Evolutionary conservation across 2,113 vertebrate genomes (phyloP), one percentile per base, ranked within the genome.

Genomic region (Aspidoscelis tigris): DNA sequence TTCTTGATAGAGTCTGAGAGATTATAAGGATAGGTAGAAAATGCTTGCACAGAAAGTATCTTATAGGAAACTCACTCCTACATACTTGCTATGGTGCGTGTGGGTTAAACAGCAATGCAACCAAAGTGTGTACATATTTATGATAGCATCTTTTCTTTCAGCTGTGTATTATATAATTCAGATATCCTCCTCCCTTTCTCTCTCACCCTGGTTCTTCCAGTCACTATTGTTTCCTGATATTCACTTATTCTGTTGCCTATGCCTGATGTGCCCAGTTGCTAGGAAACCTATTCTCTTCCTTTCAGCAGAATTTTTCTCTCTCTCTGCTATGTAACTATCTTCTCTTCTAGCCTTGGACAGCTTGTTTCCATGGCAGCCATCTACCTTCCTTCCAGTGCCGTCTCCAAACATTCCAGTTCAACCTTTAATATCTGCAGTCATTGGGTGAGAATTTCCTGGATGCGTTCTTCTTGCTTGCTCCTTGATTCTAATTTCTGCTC

Each of bases 291-390:
- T 78, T 76, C 50, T 55, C 73, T 76, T 77, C 66, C n/a, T 64
- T 53, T 66, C 33, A 43, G 26, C 64, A 5, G 24, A 68, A 73
- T 53, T 66, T 66, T 16, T 76, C 43, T 73, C 33, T 26, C 47
- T 55, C 0, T 33, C 61, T 44, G 11, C 83, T 66, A 65, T 71
- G 69, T 74, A 58, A 78, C 66, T 74, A 81, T 81, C 58, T 81
- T 72, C 44, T 68, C 76, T 79, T 83, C 61, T 47, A 26, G 64
- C 81, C 81, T 74, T 75, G 76, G 76, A 70, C 70, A 79, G 69
- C 81, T 83, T 81, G 86, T 88, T 88, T 55, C 78, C 39, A 84
- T 81, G 69, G 74, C 33, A 88, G 33, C 86, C 65, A 77, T 77
- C 64, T 65, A 73, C 78, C 73, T 87, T 72, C 44, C 68, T 66